Evolutionary conservation across 1,140 invertebrate genomes (phyloP), one percentile per base, ranked within the genome.

Genomic region (Phthorimaea operculella): DNA sequence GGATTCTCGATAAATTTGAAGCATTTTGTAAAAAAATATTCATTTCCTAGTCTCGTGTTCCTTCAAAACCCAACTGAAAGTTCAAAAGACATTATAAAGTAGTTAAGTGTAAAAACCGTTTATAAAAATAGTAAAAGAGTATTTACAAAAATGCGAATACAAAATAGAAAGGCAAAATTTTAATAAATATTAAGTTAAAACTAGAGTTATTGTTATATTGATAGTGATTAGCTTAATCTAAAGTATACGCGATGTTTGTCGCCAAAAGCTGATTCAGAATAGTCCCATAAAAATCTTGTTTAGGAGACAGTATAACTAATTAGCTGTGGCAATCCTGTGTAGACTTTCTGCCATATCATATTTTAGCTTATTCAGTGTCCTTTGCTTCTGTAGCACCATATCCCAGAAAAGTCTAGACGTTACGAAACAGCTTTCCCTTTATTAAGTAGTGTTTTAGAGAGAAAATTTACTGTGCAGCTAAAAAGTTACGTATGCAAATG

Each of bases 21-120:
- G 21, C 21, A 28, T 28, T 28, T 28, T 28, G 21, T 4, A 28
- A 28, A 28, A 28, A 28, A 4, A 28, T 28, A 28, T 28, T 4
- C 2, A 28, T 28, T 28, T 28, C 21, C 21, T 28, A 28, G 21
- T 28, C 21, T 2, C 6, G 21, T 28, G 69, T 83, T 84, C 80
- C 74, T 65, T 54, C 81, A 76, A 65, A 84, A 84, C 81, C 81
- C 81, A 84, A 84, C 81, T 81, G 81, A 84, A 84, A 84, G 79
- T 84, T 79, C 80, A 61, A 54, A 57, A 39, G 36, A 39, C 36
- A 39, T 39, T n/a, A 39, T n/a, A 39, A 2, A 39, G 36, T 39
- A 39, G n/a, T 39, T 39, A 39, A 39, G n/a, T 28, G 21, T 28
- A 28, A 28, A 28, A 28, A n/a, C 36, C 36, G 8, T 39, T 12